These are phyloP conservation scores for Botrylloides violaceus DNA, from an alignment of 23 tunicate species.

Conservation along the genomic window DNA sequence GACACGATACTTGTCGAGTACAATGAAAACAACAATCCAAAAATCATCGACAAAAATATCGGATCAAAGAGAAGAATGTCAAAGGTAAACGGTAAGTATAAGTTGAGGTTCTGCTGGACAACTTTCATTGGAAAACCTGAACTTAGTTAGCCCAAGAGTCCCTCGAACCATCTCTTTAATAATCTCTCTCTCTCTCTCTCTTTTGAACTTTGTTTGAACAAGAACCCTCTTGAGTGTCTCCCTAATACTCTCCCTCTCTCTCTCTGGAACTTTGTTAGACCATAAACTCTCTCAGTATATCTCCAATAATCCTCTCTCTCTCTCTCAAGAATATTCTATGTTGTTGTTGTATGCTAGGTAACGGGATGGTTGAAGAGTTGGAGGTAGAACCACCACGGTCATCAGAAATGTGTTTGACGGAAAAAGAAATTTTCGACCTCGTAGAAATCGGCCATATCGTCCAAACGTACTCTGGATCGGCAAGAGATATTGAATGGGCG, in stretches of 20 bases:
- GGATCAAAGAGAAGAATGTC: background rate
- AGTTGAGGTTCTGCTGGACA: too few species aligned
- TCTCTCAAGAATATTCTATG: too few species aligned
- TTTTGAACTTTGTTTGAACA: too few species aligned
- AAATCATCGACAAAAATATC: constrained; percentile 5
- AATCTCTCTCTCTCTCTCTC: background rate
- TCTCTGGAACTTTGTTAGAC: too few species aligned
- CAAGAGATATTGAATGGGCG: constrained; percentile 29
- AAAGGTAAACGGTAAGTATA: background rate
- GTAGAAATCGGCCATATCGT: constrained; percentile 12
- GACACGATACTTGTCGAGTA: constrained; percentile 13
- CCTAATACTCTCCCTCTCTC: too few species aligned
- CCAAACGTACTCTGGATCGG: constrained; percentile 5
- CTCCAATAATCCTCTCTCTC: too few species aligned
- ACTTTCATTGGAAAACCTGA: too few species aligned
- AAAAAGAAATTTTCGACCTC: constrained; percentile 8
- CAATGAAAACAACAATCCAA: background rate
- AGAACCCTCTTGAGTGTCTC: too few species aligned
- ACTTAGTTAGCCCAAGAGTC: too few species aligned
- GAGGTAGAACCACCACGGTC: background rate
- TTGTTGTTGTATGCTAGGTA: too few species aligned
- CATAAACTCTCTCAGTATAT: too few species aligned
- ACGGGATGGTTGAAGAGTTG: constrained; percentile 11
- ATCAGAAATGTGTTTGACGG: constrained; percentile 7
- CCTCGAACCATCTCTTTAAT: too few species aligned